Percentiles rank a stretch among this genome's conserved stretches.
Conservation (phyloP, 1,140 invertebrate species). For the Tetraneura akinire region DNA sequence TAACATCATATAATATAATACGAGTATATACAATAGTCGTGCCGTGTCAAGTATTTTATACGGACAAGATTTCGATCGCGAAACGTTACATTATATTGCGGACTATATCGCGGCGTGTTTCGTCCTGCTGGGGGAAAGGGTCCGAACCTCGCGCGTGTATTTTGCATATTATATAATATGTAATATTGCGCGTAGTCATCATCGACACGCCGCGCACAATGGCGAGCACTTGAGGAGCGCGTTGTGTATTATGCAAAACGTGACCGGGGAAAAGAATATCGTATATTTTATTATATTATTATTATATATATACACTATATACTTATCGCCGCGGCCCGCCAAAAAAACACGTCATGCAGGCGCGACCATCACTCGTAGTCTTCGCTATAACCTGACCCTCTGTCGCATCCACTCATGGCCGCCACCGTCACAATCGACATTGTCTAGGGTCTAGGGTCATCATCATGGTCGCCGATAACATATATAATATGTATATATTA, state of each 20-base stretch:
- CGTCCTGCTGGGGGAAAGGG: not conserved
- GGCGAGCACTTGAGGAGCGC: not conserved
- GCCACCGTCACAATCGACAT: not conserved
- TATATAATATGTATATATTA: no score
- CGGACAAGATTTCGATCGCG: constrained; percentile 11
- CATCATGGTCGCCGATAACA: no score
- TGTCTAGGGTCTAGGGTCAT: constrained; percentile 34
- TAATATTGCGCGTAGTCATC: constrained; percentile 24
- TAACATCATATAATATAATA: no score
- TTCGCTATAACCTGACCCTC: not conserved
- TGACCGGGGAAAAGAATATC: constrained; percentile 6
- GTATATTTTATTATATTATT: no score
- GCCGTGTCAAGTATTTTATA: not conserved
- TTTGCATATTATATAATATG: no score
- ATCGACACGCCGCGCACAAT: not conserved
- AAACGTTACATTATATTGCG: not conserved
- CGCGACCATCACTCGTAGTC: not conserved
- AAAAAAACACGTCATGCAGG: not conserved
- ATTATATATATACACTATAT: no score
- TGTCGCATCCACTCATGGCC: not conserved
- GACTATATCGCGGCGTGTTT: not conserved
- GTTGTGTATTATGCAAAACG: constrained; percentile 17
- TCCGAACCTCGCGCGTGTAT: not conserved
- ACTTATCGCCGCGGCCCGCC: not conserved
- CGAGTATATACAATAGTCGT: no score